Evolutionary conservation across 2,113 vertebrate species (phyloP).

Genomic region (Syngnathus scovelli): DNA sequence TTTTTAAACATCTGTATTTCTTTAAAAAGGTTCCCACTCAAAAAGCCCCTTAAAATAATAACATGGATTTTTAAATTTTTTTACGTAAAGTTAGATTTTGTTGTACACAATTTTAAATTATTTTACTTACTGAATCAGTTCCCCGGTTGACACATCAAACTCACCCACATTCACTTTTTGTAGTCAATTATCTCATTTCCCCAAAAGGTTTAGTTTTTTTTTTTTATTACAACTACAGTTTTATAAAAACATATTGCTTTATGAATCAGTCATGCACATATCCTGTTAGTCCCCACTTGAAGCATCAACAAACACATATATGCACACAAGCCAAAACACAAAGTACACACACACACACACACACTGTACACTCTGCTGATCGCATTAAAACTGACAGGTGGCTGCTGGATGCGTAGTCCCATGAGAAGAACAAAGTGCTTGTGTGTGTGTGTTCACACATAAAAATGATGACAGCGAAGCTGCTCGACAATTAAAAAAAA

Average conservation of each 20-base stretch:
- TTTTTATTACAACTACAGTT: not conserved
- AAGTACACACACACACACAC: not conserved
- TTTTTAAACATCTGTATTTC: too few species aligned
- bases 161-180: not conserved
- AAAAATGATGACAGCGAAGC: not conserved
- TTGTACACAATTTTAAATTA: too few species aligned
- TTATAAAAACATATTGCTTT: not conserved
- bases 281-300: not conserved
- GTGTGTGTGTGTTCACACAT: conserved; percentile 7
- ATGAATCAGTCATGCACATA: not conserved
- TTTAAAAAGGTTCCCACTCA: too few species aligned
- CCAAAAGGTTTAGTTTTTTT: not conserved
- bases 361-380: conserved; percentile 11
- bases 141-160: not conserved
- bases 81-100: too few species aligned
- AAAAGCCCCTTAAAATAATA: too few species aligned
- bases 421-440: conserved; percentile 49
- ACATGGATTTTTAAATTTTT: too few species aligned
- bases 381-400: conserved; percentile 51
- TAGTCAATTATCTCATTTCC: too few species aligned
- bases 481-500: not conserved
- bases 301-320: conserved; percentile 6
- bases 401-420: conserved; percentile 47
- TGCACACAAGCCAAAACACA: not conserved
- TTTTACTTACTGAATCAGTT: too few species aligned